Percentiles rank a stretch among this genome's conserved stretches.
phyloP scores from a whole-genome alignment of 1,140 invertebrate genomes.

The Psix sp. region DNA sequence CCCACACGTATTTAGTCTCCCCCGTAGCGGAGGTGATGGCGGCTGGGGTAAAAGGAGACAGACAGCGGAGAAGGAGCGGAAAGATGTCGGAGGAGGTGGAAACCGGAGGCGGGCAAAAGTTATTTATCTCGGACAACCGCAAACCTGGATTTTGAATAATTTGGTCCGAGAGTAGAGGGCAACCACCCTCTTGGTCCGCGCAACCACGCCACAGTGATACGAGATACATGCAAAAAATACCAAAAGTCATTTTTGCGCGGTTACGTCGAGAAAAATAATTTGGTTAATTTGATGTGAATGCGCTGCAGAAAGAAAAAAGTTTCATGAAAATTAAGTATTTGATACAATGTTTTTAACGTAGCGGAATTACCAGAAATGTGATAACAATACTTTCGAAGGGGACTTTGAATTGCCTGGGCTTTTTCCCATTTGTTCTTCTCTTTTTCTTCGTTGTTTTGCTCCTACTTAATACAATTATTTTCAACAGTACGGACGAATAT shows the following conservation, averaged over 20 bases:
- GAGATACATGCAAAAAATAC: conserved; percentile 49
- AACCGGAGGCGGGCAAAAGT: conserved; percentile 69
- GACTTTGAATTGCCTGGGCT: conserved; percentile 47
- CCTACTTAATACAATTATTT: conserved; percentile 51
- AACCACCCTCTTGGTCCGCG: conserved; percentile 48
- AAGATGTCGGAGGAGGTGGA: conserved; percentile 67
- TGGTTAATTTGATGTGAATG: conserved; percentile 56
- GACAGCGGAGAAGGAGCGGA: conserved; percentile 52
- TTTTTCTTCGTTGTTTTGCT: conserved; percentile 48
- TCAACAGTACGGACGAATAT: conserved; percentile 37
- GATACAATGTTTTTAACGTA: conserved; percentile 50
- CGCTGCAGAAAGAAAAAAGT: conserved; percentile 49
- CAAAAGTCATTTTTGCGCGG: conserved; percentile 48
- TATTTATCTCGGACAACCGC: conserved; percentile 74
- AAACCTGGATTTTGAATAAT: conserved; percentile 76
- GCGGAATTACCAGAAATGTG: conserved; percentile 52
- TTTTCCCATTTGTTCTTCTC: conserved; percentile 40
- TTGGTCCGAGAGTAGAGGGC: conserved; percentile 60
- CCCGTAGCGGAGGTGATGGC: conserved; percentile 50
- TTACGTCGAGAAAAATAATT: conserved; percentile 53
- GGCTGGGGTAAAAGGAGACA: conserved; percentile 60
- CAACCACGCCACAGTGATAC: conserved; percentile 39
- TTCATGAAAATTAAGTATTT: conserved; percentile 59
- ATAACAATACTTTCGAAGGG: conserved; percentile 59
- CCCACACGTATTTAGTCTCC: conserved; percentile 66